A percentile compares a stretch with the other conserved stretches of the same genome.
phyloP scores from a whole-genome alignment of 2,113 vertebrate species.

The Pollimyrus isidori region DNA sequence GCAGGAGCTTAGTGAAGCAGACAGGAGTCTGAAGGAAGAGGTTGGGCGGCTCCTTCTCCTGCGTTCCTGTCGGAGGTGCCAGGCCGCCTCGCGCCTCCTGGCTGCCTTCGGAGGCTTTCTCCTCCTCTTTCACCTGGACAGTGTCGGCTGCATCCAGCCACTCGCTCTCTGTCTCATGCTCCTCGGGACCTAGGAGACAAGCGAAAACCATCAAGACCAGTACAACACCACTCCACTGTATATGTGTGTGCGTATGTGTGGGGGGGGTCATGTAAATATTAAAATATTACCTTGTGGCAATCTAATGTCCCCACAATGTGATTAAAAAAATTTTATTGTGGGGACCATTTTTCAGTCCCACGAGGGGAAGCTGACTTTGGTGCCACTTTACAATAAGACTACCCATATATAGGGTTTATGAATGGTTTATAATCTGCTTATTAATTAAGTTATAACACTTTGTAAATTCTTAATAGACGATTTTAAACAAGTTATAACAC shows the following conservation, averaged over 20 bases:
- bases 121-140: constrained; percentile 82
- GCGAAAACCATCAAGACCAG: background rate
- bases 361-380: no score
- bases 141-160: constrained; percentile 71
- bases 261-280: no score
- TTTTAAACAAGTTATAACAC: no score
- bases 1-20: constrained; percentile 74
- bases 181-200: constrained; percentile 71
- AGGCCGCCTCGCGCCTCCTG: background rate
- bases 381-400: no score
- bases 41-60: constrained; percentile 51
- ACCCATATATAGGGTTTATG: no score
- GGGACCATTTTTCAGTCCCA: no score
- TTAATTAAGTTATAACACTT: no score
- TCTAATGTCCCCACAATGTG: no score
- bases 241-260: background rate
- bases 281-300: no score
- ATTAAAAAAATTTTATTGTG: no score
- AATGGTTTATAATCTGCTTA: no score
- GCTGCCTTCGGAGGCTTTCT: constrained; percentile 44
- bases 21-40: constrained; percentile 77
- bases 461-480: no score
- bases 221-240: background rate
- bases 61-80: constrained; percentile 37
- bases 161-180: constrained; percentile 87